Evolutionary conservation across 2,888 invertebrate species (phyloP).

Genomic region (Tetragnatha montana): DNA sequence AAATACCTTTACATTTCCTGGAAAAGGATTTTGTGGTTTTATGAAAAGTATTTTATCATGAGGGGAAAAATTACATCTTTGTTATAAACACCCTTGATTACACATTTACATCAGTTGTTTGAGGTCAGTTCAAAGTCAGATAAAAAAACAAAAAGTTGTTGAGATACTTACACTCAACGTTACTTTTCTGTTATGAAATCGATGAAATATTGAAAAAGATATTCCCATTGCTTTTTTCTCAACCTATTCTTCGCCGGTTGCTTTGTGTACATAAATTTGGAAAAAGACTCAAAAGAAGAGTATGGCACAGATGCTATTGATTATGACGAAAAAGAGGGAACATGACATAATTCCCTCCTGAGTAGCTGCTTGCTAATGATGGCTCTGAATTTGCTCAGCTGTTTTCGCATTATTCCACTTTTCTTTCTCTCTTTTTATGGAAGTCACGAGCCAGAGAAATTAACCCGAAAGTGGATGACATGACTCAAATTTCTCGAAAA

Average conservation of each 20-base stretch:
- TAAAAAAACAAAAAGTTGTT: constrained; percentile 22
- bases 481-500: not conserved
- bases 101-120: not conserved
- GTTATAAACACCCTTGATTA: not conserved
- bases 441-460: not conserved
- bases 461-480: not conserved
- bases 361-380: not conserved
- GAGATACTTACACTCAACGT: constrained; percentile 37
- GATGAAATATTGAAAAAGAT: constrained; percentile 42
- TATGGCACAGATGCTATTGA: not conserved
- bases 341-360: not conserved
- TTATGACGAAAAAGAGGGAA: not conserved
- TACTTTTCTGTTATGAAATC: constrained; percentile 44
- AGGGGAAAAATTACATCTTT: not conserved
- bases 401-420: constrained; percentile 7
- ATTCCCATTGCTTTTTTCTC: not conserved
- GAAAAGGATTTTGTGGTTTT: no score
- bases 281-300: no score
- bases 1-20: no score
- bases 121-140: constrained; percentile 28
- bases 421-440: not conserved
- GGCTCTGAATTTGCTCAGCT: constrained; percentile 41
- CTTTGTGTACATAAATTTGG: no score
- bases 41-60: no score
- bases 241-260: no score